phyloP scores from a whole-genome alignment of 2,797 vertebrate species.

The Amblyraja radiata region DNA sequence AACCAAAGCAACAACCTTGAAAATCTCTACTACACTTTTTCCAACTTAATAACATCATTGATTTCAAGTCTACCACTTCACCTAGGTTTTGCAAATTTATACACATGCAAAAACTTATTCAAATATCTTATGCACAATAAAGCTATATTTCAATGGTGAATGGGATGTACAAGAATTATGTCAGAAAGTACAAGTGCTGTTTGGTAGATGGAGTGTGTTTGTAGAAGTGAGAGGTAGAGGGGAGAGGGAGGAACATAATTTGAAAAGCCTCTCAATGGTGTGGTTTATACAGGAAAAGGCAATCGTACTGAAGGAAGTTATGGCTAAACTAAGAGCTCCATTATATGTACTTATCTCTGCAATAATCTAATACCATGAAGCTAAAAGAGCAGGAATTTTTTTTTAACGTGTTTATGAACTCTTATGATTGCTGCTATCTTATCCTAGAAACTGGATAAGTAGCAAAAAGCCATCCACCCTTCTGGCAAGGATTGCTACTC shows the following conservation, averaged over 20 bases:
- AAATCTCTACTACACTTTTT: no score
- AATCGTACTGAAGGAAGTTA: not conserved
- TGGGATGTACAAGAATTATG: not conserved
- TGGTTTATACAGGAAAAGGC: not conserved
- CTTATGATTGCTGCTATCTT: not conserved
- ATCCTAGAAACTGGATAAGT: not conserved
- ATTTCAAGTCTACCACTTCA: not conserved
- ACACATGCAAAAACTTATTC: not conserved
- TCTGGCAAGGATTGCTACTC: not conserved
- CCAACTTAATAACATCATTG: not conserved
- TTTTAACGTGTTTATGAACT: not conserved
- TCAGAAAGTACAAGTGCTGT: not conserved
- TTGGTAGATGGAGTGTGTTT: not conserved
- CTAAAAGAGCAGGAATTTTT: not conserved
- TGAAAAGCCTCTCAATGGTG: not conserved
- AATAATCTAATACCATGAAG: not conserved
- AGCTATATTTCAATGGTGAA: not conserved
- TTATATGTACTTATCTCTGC: not conserved
- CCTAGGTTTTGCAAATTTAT: not conserved
- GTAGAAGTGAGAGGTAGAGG: not conserved
- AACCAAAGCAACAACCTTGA: no score
- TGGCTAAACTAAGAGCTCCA: not conserved
- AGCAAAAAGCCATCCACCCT: not conserved
- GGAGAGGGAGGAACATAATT: no score
- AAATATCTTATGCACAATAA: no score